Conservation (phyloP, 2,797 vertebrate genomes). For the Tarsius wallacei region DNA sequence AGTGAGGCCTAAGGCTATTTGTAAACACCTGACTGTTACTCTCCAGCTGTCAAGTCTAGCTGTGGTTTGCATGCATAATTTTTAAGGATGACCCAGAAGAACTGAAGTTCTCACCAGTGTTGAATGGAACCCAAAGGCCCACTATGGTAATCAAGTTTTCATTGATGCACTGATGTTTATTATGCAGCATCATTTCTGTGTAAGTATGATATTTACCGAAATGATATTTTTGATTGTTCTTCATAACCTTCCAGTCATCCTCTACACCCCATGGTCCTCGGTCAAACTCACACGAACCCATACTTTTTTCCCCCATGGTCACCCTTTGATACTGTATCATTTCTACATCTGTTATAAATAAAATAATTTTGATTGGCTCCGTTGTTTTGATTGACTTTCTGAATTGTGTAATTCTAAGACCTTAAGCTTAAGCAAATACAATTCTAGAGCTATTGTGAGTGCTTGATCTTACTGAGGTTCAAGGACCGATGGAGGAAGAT, state of each 20-base stretch:
- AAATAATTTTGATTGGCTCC: not conserved
- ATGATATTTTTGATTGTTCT: not conserved
- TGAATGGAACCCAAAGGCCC: not conserved
- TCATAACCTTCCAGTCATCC: not conserved
- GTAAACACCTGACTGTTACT: not conserved
- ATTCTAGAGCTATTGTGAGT: not conserved
- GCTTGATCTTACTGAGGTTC: not conserved
- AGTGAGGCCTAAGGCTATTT: not conserved
- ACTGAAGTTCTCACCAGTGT: not conserved
- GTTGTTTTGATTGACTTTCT: not conserved
- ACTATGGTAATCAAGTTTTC: not conserved
- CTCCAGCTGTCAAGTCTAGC: not conserved
- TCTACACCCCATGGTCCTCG: not conserved
- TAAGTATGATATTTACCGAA: not conserved
- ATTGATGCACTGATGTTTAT: not conserved
- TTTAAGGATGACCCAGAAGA: not conserved
- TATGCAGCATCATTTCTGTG: not conserved
- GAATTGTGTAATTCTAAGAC: not conserved
- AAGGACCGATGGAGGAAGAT: not conserved
- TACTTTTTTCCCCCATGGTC: not conserved
- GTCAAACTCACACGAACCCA: not conserved
- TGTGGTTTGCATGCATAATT: not conserved
- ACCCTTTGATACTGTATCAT: not conserved
- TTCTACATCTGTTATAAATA: not conserved
- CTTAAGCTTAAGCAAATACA: not conserved